A percentile compares a stretch with the other conserved stretches of the same genome.
These are phyloP conservation scores for Mobula birostris DNA, from an alignment of 2,113 vertebrate species.

Conservation along the genomic window DNA sequence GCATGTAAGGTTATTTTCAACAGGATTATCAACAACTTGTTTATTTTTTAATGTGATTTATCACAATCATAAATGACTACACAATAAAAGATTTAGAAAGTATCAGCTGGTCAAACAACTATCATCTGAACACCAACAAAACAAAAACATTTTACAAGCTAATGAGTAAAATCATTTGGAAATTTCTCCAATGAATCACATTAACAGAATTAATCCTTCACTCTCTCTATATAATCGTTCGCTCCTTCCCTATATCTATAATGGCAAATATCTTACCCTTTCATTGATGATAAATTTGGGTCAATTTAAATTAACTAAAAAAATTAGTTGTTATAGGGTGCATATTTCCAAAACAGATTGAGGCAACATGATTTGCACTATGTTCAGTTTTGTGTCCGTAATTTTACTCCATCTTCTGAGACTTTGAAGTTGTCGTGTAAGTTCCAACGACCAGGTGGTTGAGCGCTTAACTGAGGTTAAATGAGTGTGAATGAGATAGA, in stretches of 20 bases:
- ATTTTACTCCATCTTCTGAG: background rate
- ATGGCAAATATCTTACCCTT: too few species aligned
- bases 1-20: background rate
- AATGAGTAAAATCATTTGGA: background rate
- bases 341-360: background rate
- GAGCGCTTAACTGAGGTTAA: background rate
- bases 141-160: background rate
- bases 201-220: background rate
- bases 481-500: background rate
- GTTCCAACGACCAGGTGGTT: too few species aligned
- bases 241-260: background rate
- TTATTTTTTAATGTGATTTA: background rate
- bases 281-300: background rate
- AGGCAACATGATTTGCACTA: background rate
- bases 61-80: background rate
- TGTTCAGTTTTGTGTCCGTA: background rate
- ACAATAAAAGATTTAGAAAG: background rate
- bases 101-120: background rate
- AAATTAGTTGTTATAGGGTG: background rate
- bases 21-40: background rate
- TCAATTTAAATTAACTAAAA: background rate
- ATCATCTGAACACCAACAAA: background rate
- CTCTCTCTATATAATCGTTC: background rate
- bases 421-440: background rate
- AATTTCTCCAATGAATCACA: background rate